Base-by-base conservation (phyloP, 2,797 vertebrate genomes). In the Amblyopsis hoosieri region DNA sequence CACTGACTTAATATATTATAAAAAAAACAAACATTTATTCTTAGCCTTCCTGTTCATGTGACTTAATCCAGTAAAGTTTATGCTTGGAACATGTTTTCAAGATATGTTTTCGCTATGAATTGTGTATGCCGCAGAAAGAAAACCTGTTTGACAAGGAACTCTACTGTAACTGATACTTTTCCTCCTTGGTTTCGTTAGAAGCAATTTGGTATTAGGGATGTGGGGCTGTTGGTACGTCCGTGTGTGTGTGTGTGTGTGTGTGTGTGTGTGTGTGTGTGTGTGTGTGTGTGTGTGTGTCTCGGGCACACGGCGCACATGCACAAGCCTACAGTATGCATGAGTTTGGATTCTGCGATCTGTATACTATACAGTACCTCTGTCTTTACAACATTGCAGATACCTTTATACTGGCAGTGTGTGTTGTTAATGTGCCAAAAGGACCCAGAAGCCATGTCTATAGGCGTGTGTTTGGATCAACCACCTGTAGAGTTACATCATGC, bases 71-170 rank as follows among this genome's bases (percentile, higher is more conserved):
- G 60, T 74, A 15, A 57, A 58, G 60, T 63, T 12, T 5, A 45
- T 56, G 45, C 80, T 79, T 9, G 54, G 7, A 19, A 57, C 58
- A 57, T 8, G 4, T 65, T 69, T 79, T 70, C 66, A 42, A 42
- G 37, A 74, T 29, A 64, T 66, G 67, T 80, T 80, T 71, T 64
- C 58, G 60, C 58, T 59, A 50, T 54, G 54, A 60, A 60, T 37
- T 56, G 54, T 45, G 53, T 71, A 71, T 75, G 54, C 54, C 68
- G 66, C 62, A 66, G 71, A 68, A 82, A 81, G 67, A 50, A 89
- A 92, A 92, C 90, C 77, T 3, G 89, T 89, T 75, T 54, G 71
- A 92, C 90, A 6, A 87, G 92, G 86, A 88, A 85, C 89, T 88
- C 88, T 80, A 82, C 78, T 85, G 67, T 85, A 87, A 90, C 89